Evolutionary conservation across 2,797 vertebrate genomes (phyloP).

Genomic region (Sebastolobus altivelis): DNA sequence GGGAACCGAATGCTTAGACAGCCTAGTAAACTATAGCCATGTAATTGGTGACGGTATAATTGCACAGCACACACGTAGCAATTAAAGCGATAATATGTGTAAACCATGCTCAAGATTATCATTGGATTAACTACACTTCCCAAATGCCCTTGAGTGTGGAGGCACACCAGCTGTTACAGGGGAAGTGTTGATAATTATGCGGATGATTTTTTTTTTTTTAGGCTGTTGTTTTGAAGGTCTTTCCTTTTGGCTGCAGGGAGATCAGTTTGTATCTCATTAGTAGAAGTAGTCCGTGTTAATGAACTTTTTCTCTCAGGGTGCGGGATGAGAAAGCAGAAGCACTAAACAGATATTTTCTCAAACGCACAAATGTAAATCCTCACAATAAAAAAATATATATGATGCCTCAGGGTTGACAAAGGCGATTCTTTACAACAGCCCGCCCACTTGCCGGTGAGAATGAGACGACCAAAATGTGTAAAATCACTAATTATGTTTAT

Average conservation of each 20-base stretch:
- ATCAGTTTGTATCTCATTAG: slow-evolving; percentile 58
- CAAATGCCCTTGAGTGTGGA: slow-evolving; percentile 75
- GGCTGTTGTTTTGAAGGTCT: slow-evolving; percentile 55
- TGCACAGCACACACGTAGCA: slow-evolving; percentile 65
- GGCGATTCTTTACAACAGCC: neutral
- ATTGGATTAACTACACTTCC: slow-evolving; percentile 83
- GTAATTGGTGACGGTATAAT: slow-evolving; percentile 78
- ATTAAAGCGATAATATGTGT: slow-evolving; percentile 81
- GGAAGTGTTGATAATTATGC: slow-evolving; percentile 72
- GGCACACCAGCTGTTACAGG: slow-evolving; percentile 75
- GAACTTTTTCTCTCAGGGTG: slow-evolving; percentile 43
- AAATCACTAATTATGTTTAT: neutral
- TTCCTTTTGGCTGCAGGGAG: slow-evolving; percentile 54
- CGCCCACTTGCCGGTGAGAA: neutral
- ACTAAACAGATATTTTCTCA: slow-evolving; percentile 25
- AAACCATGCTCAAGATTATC: slow-evolving; percentile 78
- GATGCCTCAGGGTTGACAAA: slow-evolving; percentile 16
- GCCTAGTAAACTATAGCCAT: slow-evolving; percentile 70
- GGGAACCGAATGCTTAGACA: slow-evolving; percentile 67
- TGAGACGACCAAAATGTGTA: neutral
- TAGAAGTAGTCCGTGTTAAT: slow-evolving; percentile 34
- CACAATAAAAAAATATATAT: neutral
- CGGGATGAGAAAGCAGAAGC: slow-evolving; percentile 8
- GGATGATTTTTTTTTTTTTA: slow-evolving; percentile 59
- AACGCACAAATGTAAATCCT: neutral